Evolutionary conservation across 2,888 invertebrate species (phyloP).

Genomic region (Acronicta psi): DNA sequence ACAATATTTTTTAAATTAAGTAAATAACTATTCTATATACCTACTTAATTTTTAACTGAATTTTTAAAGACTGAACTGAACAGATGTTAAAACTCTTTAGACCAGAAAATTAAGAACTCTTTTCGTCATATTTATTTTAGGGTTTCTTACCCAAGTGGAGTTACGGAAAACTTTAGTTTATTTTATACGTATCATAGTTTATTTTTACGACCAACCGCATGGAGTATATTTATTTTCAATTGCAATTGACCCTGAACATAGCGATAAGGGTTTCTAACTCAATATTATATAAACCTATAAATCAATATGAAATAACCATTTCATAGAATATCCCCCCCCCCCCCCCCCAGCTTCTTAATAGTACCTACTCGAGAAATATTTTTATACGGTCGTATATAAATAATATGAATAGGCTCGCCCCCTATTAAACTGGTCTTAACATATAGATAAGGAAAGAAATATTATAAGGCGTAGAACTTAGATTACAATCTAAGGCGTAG

Average conservation of each 20-base stretch:
- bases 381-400: background rate
- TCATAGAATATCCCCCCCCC: background rate
- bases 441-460: too few species aligned
- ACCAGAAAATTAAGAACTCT: too few species aligned
- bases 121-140: too few species aligned
- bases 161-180: background rate
- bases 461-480: too few species aligned
- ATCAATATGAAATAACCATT: background rate
- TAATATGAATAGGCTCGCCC: too few species aligned
- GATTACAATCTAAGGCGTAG: too few species aligned
- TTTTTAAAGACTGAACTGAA: too few species aligned
- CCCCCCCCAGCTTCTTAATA: background rate
- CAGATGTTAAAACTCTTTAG: too few species aligned
- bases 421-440: too few species aligned
- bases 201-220: background rate
- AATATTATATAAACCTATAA: background rate
- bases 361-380: background rate
- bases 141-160: background rate
- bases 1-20: too few species aligned
- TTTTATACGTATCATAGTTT: background rate
- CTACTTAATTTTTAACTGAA: too few species aligned
- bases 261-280: constrained; percentile 9
- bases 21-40: too few species aligned
- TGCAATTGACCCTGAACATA: constrained; percentile 15
- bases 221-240: constrained; percentile 9